Base-by-base conservation (phyloP, 2,888 invertebrate species). In the Lacanobia oleracea region DNA sequence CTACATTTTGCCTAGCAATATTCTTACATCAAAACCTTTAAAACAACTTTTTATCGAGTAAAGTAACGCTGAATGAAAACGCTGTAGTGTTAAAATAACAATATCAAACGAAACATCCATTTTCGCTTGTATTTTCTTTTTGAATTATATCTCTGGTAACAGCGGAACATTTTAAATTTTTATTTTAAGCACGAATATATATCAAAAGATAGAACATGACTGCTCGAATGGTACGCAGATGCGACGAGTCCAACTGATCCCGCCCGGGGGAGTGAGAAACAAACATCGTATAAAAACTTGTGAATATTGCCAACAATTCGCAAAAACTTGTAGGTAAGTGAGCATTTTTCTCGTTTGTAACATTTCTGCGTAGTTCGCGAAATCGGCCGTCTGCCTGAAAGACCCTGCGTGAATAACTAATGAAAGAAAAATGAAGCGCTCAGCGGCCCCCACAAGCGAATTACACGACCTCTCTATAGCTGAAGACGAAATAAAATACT, bases 231-330 rank as follows among this genome's bases (percentile, higher is more conserved):
- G 89, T 89, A 92, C 91, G 90, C 93, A 93, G 92, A 93, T 93
- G 93, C 89, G 92, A 89, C 89, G 89, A 89, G 89, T 91, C 88
- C 88, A 87, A 88, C 90, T 89, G 93, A 92, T 91, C 90, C 86
- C 79, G 86, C 90, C 90, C 88, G 79, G 83, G 88, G 89, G 86
- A 86, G 83, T 60, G 79, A 87, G 90, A 89, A 91, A 91, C 90
- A 91, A 93, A 92, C 90, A 91, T 91, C 89, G 93, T 91, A 33
- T 33, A 93, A 93, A 93, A 94, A 94, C 90, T 93, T 91, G 90
- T 88, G 89, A 91, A 91, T 90, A 91, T 91, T 90, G 89, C 90
- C 86, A 91, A 91, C 91, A 92, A 91, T 92, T 91, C 91, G 86
- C 88, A 84, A 91, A 48, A 81, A 91, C 85, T 92, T 91, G 88